These are phyloP conservation scores for Matsumyia berberina DNA, from an alignment of 2,888 invertebrate species.

Conservation along the genomic window DNA sequence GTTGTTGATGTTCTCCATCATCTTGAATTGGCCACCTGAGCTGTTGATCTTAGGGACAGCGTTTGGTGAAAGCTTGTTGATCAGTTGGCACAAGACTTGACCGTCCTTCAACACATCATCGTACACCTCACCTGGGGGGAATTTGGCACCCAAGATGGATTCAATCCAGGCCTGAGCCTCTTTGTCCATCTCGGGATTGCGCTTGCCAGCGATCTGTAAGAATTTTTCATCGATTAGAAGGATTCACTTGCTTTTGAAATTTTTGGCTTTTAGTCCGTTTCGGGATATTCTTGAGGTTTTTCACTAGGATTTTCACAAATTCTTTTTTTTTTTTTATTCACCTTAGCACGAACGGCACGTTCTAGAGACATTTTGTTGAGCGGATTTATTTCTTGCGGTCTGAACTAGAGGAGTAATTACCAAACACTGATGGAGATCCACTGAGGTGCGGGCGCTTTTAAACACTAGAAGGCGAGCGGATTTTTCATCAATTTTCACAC, in stretches of 20 bases:
- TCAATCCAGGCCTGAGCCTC: constrained; percentile 98
- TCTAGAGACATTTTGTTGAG: constrained; percentile 91
- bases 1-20: constrained; percentile 99
- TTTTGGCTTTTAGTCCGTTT: constrained; percentile 37
- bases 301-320: constrained; percentile 29
- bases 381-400: constrained; percentile 77
- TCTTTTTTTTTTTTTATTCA: constrained; percentile 83
- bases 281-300: constrained; percentile 33
- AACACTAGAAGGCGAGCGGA: constrained; percentile 78
- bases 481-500: constrained; percentile 62
- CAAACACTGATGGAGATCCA: constrained; percentile 82
- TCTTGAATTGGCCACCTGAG: constrained; percentile 98
- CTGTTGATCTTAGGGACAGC: constrained; percentile 95
- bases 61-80: constrained; percentile 97
- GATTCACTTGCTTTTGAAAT: constrained; percentile 46
- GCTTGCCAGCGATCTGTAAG: constrained; percentile 92
- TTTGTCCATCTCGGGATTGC: constrained; percentile 91
- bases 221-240: constrained; percentile 46
- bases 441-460: constrained; percentile 81
- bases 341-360: constrained; percentile 96
- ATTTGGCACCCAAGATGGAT: constrained; percentile 92
- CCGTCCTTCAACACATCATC: constrained; percentile 97
- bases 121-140: constrained; percentile 91
- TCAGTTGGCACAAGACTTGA: constrained; percentile 95
- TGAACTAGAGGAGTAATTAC: constrained; percentile 81